These are phyloP conservation scores for Morus bassanus DNA, from an alignment of 2,797 vertebrate species.

Conservation along the genomic window DNA sequence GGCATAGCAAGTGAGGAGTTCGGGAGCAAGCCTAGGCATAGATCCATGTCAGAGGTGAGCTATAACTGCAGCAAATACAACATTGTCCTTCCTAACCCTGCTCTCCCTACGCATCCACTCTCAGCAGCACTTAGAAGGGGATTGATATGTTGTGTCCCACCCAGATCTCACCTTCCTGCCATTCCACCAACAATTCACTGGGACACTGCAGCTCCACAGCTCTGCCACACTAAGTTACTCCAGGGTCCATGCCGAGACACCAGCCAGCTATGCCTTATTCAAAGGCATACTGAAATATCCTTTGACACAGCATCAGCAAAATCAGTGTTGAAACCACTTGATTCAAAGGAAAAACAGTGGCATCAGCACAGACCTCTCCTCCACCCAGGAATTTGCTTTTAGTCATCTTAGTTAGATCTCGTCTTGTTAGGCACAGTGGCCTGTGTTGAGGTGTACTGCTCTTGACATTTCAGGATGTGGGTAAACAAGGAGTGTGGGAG, in stretches of 20 bases:
- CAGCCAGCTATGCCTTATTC: neutral
- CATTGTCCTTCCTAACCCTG: neutral
- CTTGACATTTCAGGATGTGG: neutral
- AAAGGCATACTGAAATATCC: neutral
- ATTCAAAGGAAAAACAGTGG: neutral
- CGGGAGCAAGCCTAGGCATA: neutral
- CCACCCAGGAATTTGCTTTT: neutral
- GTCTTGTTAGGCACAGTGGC: neutral
- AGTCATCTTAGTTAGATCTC: neutral
- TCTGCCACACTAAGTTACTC: neutral
- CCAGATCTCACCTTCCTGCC: neutral
- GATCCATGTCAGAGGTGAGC: neutral
- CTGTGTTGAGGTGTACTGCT: neutral
- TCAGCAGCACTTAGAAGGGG: neutral
- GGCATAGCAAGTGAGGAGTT: rapidly evolving
- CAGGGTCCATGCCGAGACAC: rapidly evolving
- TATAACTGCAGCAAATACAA: neutral
- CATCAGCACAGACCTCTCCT: neutral
- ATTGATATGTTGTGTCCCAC: neutral
- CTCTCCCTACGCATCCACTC: neutral
- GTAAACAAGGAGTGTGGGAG: neutral
- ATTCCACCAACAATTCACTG: neutral
- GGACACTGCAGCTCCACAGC: neutral
- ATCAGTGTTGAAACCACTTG: neutral
- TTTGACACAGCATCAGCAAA: neutral